Base-by-base conservation (phyloP, 2,113 vertebrate genomes). In the Gopherus flavomarginatus region DNA sequence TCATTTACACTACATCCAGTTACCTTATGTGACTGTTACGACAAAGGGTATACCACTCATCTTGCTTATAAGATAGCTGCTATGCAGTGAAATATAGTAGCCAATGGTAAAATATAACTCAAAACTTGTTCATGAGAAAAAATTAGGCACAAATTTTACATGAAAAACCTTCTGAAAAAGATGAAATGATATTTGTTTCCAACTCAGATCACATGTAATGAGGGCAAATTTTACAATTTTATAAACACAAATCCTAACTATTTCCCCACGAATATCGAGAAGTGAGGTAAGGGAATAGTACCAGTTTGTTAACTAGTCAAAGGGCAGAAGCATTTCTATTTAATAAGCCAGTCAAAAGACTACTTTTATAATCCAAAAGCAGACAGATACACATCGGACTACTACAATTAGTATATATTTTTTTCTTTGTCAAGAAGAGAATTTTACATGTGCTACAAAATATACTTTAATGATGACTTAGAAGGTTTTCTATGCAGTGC, bases 211-310 rank as follows among this genome's bases (percentile, higher is more conserved):
- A 29, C 50, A 86, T 65, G 35, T 82, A 81, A 1, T 7, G 94
- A 83, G 53, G 88, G 77, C 50, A 97, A 95, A 50, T 93, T 96
- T 35, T 52, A 90, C 49, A 2, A 3, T 87, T 57, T 90, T 11
- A 7, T 1, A 62, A 82, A n/a, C 77, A 95, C 47, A 47, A 13
- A 6, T 54, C 62, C 38, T 5, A 10, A 19, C 7, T 47, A 52
- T 38, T 47, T 92, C n/a, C 62, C 17, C 47, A n/a, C 0, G 56
- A 85, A 47, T 75, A 62, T 49, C 85, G 72, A 50, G 75, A 62
- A 53, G 77, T 31, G 81, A 86, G 50, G 50, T 1, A 53, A 31
- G 5, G 6, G 49, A 62, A 53, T n/a, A 80, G 52, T n/a, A 47
- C 16, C 47, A 75, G 47, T 44, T 90, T 81, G 75, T n/a, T 92